Conservation (phyloP, 30 jellyfish, hydroid and myxozoan species). For the Pelagia noctiluca region DNA sequence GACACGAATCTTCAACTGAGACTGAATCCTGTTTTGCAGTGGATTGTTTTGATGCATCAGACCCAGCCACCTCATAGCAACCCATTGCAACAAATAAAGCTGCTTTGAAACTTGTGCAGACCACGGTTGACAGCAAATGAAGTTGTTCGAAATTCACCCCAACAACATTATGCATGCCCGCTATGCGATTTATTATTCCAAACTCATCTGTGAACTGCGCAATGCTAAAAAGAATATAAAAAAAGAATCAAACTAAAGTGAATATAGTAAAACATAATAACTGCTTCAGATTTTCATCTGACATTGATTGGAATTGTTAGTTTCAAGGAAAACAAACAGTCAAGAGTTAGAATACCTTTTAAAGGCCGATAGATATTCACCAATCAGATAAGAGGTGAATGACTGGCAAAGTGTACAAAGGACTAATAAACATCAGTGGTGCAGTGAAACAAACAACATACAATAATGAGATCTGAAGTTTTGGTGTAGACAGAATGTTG, state of each 20-base stretch:
- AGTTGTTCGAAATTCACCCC: slow-evolving; percentile 46
- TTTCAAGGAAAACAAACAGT: background rate
- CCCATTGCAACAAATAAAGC: slow-evolving; percentile 80
- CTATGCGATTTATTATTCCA: slow-evolving; percentile 30
- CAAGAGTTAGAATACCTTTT: background rate
- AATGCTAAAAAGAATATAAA: slow-evolving; percentile 10
- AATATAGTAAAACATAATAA: background rate
- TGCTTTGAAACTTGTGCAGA: slow-evolving; percentile 59
- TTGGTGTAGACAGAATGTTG: too few relatives aligned
- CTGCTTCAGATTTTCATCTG: background rate
- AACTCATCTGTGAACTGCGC: slow-evolving; percentile 57
- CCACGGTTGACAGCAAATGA: slow-evolving; percentile 42
- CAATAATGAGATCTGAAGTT: too few relatives aligned
- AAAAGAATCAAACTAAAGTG: background rate
- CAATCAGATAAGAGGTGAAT: too few relatives aligned
- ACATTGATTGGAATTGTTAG: background rate
- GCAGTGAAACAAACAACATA: too few relatives aligned
- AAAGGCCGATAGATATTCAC: background rate
- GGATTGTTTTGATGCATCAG: slow-evolving; percentile 26
- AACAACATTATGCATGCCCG: slow-evolving; percentile 59
- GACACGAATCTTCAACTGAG: slow-evolving; percentile 70
- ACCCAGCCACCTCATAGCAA: slow-evolving; percentile 46
- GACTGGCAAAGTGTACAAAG: too few relatives aligned
- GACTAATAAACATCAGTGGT: too few relatives aligned
- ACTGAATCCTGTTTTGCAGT: slow-evolving; percentile 27